phyloP scores from a whole-genome alignment of 2,797 vertebrate species.

The Anisognathus igniventris region DNA sequence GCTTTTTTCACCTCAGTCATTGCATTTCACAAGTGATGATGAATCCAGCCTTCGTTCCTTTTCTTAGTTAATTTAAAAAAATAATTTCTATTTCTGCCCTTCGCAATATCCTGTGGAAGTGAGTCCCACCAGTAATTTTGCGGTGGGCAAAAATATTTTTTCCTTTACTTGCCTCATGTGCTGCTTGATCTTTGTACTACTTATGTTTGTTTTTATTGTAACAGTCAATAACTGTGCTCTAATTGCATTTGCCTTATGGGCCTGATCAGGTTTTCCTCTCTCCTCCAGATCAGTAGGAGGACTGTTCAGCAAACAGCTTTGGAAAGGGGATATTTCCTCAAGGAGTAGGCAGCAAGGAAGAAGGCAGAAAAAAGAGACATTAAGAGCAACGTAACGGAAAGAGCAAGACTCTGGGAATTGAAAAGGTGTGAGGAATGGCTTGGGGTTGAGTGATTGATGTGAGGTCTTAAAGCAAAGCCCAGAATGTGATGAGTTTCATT shows the following conservation, averaged over 20 bases:
- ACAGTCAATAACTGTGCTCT: background rate
- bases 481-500: constrained; percentile 44
- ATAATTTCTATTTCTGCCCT: background rate
- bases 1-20: background rate
- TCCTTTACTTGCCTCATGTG: background rate
- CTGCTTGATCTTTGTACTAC: background rate
- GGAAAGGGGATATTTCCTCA: background rate
- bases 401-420: background rate
- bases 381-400: background rate
- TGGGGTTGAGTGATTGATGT: constrained; percentile 44
- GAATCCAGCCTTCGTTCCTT: background rate
- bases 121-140: background rate
- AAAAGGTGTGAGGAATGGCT: constrained; percentile 12
- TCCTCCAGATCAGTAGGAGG: background rate
- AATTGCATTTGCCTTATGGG: background rate
- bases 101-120: background rate
- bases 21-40: background rate
- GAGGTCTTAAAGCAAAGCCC: constrained; percentile 52
- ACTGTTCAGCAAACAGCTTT: background rate
- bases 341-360: background rate
- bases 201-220: background rate
- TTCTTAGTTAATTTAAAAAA: background rate
- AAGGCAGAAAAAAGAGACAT: background rate
- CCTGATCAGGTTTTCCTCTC: background rate
- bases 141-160: background rate